These are phyloP conservation scores for Entomyzon cyanotis DNA, from an alignment of 2,113 vertebrate genomes.

Conservation along the genomic window DNA sequence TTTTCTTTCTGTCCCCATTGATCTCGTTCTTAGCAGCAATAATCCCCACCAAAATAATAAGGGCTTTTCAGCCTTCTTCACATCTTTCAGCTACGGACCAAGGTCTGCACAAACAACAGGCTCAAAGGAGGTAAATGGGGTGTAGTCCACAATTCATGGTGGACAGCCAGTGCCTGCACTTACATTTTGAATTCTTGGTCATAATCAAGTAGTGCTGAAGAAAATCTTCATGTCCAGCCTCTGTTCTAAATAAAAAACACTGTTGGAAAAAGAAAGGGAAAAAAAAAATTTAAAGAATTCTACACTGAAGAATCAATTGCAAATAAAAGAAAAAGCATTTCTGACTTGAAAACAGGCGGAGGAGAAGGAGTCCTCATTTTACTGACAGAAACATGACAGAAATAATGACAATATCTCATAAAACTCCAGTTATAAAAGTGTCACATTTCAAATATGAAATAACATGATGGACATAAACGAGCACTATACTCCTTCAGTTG, in stretches of 20 bases:
- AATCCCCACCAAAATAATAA: not conserved
- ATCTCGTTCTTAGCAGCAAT: not conserved
- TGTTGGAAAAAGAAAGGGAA: fast-evolving
- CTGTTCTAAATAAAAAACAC: not conserved
- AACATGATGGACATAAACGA: not conserved
- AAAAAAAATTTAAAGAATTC: no score
- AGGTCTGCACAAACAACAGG: not conserved
- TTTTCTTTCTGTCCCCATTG: not conserved
- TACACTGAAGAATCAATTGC: not conserved
- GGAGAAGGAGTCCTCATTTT: not conserved
- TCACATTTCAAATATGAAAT: not conserved
- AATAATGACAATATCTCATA: not conserved
- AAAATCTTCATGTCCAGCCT: not conserved
- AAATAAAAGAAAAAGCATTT: not conserved
- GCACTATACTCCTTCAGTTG: not conserved
- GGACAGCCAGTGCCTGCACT: not conserved
- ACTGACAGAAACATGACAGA: not conserved
- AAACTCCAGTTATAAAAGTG: not conserved
- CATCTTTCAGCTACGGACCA: not conserved
- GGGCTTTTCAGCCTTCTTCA: not conserved
- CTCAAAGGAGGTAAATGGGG: not conserved
- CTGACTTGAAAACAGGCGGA: not conserved
- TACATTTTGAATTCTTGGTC: not conserved
- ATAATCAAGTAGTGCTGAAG: not conserved
- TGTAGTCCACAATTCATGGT: not conserved